phyloP scores from a whole-genome alignment of 35 echinoderm and acorn worm species.

The Lytechinus variegatus region DNA sequence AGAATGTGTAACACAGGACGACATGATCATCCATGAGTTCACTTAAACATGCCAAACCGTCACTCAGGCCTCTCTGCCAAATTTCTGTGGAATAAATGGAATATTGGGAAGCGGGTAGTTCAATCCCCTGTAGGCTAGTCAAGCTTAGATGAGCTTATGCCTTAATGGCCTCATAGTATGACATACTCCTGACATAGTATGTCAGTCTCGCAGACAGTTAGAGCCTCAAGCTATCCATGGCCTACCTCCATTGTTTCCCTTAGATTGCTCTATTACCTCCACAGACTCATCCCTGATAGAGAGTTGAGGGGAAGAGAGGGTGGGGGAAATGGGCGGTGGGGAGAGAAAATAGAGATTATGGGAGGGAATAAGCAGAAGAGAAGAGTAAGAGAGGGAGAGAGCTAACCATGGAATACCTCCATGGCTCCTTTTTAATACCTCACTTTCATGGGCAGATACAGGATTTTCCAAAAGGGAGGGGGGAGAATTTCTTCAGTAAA shows the following conservation, averaged over 20 bases:
- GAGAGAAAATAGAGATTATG: neutral
- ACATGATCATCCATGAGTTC: neutral
- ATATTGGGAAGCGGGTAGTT: neutral
- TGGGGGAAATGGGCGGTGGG: neutral
- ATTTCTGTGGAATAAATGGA: neutral
- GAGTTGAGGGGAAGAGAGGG: neutral
- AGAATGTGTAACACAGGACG: neutral
- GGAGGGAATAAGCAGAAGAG: neutral
- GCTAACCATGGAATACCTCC: too few relatives aligned
- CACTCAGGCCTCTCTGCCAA: neutral
- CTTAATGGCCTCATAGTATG: neutral
- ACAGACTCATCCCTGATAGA: neutral
- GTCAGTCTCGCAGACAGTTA: neutral
- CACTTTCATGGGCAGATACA: too few relatives aligned
- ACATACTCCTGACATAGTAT: neutral
- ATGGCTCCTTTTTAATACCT: too few relatives aligned
- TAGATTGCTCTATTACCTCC: neutral
- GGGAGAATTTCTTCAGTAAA: too few relatives aligned
- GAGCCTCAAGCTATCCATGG: neutral
- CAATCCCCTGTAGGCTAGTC: neutral
- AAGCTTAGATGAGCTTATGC: slow-evolving; percentile 2
- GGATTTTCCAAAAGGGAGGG: too few relatives aligned
- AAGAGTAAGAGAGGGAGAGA: neutral
- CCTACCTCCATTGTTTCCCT: neutral
- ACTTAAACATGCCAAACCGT: neutral